These are phyloP conservation scores for Orycteropus afer DNA, from an alignment of 2,113 vertebrate species.

Conservation along the genomic window DNA sequence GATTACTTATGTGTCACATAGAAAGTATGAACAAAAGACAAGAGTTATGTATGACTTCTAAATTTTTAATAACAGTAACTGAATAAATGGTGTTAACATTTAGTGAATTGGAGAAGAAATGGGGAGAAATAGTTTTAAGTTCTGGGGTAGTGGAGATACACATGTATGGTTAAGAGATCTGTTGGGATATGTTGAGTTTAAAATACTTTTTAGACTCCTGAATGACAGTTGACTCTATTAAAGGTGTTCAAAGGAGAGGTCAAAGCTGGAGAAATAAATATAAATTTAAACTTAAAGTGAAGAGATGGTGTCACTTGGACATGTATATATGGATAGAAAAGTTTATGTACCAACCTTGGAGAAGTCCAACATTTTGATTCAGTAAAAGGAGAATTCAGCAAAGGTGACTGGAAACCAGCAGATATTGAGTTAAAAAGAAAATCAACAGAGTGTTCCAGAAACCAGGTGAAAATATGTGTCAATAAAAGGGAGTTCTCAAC, in stretches of 20 bases:
- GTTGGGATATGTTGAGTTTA: not conserved
- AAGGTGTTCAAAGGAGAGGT: not conserved
- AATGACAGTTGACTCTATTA: not conserved
- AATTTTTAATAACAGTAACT: not conserved
- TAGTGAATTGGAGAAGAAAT: not conserved
- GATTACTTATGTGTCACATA: not conserved
- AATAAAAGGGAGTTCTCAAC: not conserved
- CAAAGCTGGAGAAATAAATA: not conserved
- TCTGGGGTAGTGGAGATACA: not conserved
- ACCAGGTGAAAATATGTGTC: not conserved
- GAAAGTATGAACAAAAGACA: not conserved
- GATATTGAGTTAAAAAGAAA: not conserved
- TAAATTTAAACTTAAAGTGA: not conserved
- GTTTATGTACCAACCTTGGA: not conserved
- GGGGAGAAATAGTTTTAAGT: not conserved
- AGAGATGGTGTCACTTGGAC: not conserved
- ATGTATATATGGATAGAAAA: not conserved
- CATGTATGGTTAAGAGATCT: not conserved
- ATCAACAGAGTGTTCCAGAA: not conserved
- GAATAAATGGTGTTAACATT: not conserved
- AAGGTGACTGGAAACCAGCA: not conserved
- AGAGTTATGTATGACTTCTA: not conserved
- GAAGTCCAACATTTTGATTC: not conserved
- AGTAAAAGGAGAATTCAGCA: not conserved
- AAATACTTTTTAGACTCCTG: not conserved